Base-by-base conservation (phyloP, 2,888 invertebrate species). In the Coenonympha arcania region DNA sequence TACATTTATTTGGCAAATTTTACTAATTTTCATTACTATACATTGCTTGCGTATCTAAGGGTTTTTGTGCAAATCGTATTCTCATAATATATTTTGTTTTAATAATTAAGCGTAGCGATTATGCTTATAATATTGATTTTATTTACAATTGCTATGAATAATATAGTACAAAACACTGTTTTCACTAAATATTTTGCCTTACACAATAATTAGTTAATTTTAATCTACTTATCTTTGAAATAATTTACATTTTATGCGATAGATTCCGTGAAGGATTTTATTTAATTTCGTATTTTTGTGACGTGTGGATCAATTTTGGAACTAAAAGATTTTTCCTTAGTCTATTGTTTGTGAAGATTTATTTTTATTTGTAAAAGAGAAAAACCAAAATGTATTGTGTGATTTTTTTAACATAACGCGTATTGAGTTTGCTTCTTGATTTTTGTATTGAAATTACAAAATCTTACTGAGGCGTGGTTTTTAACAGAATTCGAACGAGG, bases 91-190 rank as follows among this genome's bases (percentile, higher is more conserved):
- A 31, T 15, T 31, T 8, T 30, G 13, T 16, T 18, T 42, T 19
- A 18, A 13, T 42, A 43, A 22, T 70, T 69, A 79, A 80, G 79
- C 79, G 58, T 72, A 76, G 75, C 73, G 59, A 49, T 62, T 64
- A 76, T 75, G 70, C 64, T 65, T 59, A 54, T 30, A n/a, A 11
- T 43, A 13, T 34, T 15, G 33, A 37, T 47, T 55, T 42, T 56
- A 57, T 58, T 55, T 57, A 59, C 56, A 60, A 52, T 50, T 43
- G 51, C 46, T 54, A 54, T 50, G 37, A 43, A 47, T 45, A 47
- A 34, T 56, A 63, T 74, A 68, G 69, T 81, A 82, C 76, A 81
- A 82, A 82, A 81, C 73, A 79, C 76, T 72, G 19, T 36, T 43
- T 64, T 66, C 63, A 61, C 70, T 73, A 73, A 69, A 76, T 71